These are phyloP conservation scores for Myotis lucifugus DNA, from an alignment of 2,113 vertebrate species.

Conservation along the genomic window DNA sequence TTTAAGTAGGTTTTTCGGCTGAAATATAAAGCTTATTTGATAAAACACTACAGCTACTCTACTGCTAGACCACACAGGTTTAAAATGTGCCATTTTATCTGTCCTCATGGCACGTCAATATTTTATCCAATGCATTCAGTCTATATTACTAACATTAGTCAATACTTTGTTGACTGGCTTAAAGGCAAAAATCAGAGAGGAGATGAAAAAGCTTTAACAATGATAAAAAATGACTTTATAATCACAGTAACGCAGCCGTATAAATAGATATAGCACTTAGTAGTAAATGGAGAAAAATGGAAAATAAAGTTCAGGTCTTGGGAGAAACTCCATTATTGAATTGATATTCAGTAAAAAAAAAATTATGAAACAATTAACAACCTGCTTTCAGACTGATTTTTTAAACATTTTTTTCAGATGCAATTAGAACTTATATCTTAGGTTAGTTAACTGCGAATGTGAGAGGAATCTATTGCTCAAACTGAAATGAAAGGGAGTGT, in stretches of 20 bases:
- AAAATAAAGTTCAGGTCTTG: conserved; percentile 13
- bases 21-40: not conserved
- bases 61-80: not conserved
- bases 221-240: not conserved
- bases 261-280: not conserved
- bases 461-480: not conserved
- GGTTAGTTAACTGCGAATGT: not conserved
- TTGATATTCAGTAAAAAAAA: conserved; percentile 4
- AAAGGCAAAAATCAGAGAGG: conserved; percentile 24
- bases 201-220: not conserved
- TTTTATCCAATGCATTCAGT: not conserved
- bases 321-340: conserved; percentile 17
- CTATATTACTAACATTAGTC: not conserved
- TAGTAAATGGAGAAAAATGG: not conserved
- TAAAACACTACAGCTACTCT: not conserved
- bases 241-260: not conserved
- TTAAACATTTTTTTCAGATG: not conserved
- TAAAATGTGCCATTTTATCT: not conserved
- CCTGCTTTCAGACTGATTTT: not conserved
- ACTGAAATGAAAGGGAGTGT: not conserved
- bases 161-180: not conserved
- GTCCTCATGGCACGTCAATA: not conserved
- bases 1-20: not conserved
- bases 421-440: not conserved
- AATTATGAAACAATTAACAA: not conserved